A percentile compares a stretch with the other conserved stretches of the same genome.
phyloP scores from a whole-genome alignment of 64 coral and sea anemone genomes.

The Orbicella faveolata region DNA sequence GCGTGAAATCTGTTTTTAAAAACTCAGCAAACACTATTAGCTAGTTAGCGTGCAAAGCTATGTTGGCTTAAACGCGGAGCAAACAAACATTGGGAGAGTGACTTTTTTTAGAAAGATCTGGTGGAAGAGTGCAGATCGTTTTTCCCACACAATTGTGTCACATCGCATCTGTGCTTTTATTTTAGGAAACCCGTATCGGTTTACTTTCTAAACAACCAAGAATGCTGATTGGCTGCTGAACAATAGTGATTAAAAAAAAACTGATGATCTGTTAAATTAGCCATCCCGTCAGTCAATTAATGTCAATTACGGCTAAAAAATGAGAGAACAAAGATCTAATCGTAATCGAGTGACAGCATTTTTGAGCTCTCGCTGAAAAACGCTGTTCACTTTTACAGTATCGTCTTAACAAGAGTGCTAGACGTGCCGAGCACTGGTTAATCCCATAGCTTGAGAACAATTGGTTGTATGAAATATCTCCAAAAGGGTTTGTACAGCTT shows the following conservation, averaged over 20 bases:
- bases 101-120: neutral
- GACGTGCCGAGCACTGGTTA: neutral
- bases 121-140: conserved; percentile 2
- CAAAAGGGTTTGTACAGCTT: neutral
- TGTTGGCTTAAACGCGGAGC: neutral
- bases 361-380: neutral
- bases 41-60: neutral
- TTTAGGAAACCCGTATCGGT: neutral
- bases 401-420: neutral
- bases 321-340: conserved; percentile 46
- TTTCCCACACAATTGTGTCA: conserved; percentile 35
- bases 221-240: conserved; percentile 10
- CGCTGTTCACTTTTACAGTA: neutral
- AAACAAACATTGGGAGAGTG: neutral
- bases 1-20: neutral
- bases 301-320: conserved; percentile 34
- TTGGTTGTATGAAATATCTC: neutral
- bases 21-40: neutral
- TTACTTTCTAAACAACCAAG: conserved; percentile 20
- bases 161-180: conserved; percentile 6
- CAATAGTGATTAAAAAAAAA: conserved; percentile 20
- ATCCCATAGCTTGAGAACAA: neutral
- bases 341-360: conserved; percentile 16
- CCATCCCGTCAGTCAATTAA: conserved; percentile 28
- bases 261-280: conserved; percentile 48